A percentile compares a stretch with the other conserved stretches of the same genome.
Evolutionary conservation across 2,113 vertebrate species (phyloP).

Genomic region (Megalops atlanticus): DNA sequence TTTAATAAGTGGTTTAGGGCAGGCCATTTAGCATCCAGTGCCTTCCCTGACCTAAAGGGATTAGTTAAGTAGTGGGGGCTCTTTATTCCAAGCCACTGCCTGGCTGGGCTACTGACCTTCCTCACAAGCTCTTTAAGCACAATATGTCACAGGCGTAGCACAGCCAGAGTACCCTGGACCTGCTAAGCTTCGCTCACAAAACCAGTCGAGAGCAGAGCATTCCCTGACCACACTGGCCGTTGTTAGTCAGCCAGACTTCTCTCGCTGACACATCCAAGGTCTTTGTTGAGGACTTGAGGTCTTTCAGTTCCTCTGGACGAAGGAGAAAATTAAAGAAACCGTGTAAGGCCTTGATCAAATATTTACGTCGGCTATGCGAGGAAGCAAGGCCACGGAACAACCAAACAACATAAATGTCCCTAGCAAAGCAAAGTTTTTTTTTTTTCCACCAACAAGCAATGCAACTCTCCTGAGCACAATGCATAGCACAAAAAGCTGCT

Average conservation of each 20-base stretch:
- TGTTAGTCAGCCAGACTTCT: not conserved
- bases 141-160: not conserved
- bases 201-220: not conserved
- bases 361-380: no score
- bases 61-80: constrained; percentile 3
- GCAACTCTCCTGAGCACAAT: no score
- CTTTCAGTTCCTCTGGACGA: not conserved
- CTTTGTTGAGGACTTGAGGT: not conserved
- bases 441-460: no score
- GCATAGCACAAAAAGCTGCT: no score
- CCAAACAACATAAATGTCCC: no score
- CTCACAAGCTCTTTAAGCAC: not conserved
- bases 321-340: not conserved
- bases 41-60: not conserved
- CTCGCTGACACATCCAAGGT: not conserved
- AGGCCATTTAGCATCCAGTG: constrained; percentile 17
- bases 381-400: no score
- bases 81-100: not conserved
- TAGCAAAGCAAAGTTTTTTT: no score
- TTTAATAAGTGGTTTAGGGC: not conserved
- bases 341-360: no score
- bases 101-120: not conserved
- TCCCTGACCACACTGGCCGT: not conserved
- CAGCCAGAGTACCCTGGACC: not conserved
- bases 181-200: not conserved